phyloP scores from a whole-genome alignment of 1,140 invertebrate species.

The Dendroctonus ponderosae region DNA sequence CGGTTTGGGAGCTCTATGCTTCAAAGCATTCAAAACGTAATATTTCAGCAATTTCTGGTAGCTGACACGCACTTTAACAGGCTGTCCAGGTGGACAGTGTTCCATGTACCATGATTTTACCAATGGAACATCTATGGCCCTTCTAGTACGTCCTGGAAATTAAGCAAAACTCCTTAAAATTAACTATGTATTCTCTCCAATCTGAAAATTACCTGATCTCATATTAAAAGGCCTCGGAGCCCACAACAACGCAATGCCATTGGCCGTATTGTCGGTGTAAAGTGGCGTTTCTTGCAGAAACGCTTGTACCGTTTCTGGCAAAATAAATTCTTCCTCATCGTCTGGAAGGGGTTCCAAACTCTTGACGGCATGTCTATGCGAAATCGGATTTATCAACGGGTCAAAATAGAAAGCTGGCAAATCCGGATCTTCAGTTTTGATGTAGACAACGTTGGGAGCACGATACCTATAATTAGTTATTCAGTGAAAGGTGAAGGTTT shows the following conservation, averaged over 20 bases:
- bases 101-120: constrained; percentile 98
- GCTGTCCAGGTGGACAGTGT: constrained; percentile 97
- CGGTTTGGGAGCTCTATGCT: constrained; percentile 95
- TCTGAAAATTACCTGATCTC: constrained; percentile 65
- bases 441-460: constrained; percentile 97
- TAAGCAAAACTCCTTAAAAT: constrained; percentile 4
- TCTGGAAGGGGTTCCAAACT: constrained; percentile 82
- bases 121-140: constrained; percentile 95
- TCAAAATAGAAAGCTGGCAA: constrained; percentile 99
- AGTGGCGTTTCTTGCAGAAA: constrained; percentile 93
- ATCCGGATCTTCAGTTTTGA: constrained; percentile 99
- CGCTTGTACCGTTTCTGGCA: constrained; percentile 87
- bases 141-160: constrained; percentile 66
- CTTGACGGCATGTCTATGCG: constrained; percentile 88
- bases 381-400: constrained; percentile 98
- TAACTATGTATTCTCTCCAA: background rate
- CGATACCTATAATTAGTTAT: constrained; percentile 81
- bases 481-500: background rate
- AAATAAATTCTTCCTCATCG: constrained; percentile 92
- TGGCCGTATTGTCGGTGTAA: constrained; percentile 98
- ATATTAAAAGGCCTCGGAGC: constrained; percentile 97
- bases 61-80: constrained; percentile 98
- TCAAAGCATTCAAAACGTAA: constrained; percentile 95
- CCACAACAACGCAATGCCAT: constrained; percentile 98
- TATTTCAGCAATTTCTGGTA: constrained; percentile 99